phyloP scores from a whole-genome alignment of 2,797 vertebrate species.

The Picus viridis region DNA sequence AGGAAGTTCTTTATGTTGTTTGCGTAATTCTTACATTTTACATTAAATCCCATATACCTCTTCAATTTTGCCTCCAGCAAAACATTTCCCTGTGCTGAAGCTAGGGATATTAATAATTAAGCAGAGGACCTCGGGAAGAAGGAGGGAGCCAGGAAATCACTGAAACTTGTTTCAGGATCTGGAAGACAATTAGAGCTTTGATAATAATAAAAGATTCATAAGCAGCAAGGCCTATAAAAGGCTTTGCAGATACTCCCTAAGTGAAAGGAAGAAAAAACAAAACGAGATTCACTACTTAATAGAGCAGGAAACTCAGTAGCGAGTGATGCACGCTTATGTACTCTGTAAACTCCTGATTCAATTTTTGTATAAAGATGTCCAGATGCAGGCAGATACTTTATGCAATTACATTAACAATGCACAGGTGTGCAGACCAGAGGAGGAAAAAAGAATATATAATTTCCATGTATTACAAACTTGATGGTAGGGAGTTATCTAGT shows the following conservation, averaged over 20 bases:
- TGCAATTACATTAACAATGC: slow-evolving; percentile 1
- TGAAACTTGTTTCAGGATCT: background rate
- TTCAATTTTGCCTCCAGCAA: background rate
- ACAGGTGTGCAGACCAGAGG: background rate
- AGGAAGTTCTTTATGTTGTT: background rate
- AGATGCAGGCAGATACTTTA: slow-evolving; percentile 20
- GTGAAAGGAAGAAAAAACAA: background rate
- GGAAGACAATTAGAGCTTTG: background rate
- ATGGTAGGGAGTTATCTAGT: background rate
- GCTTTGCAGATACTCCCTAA: background rate
- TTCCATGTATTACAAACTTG: background rate
- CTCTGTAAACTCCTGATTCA: slow-evolving; percentile 25
- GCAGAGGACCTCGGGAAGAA: background rate
- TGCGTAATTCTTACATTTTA: background rate
- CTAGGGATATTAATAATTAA: background rate
- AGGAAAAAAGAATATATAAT: background rate
- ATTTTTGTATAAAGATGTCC: slow-evolving; percentile 29
- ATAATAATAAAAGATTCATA: background rate
- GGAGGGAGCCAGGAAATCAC: background rate
- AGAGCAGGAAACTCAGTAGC: slow-evolving; percentile 10
- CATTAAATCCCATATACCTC: background rate
- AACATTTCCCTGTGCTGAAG: background rate
- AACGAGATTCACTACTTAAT: background rate
- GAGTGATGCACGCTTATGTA: background rate
- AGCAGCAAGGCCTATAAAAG: background rate